Percentiles rank a stretch among this genome's conserved stretches.
Evolutionary conservation across 1,140 invertebrate genomes (phyloP).

Genomic region (Rhopalosiphum maidis): DNA sequence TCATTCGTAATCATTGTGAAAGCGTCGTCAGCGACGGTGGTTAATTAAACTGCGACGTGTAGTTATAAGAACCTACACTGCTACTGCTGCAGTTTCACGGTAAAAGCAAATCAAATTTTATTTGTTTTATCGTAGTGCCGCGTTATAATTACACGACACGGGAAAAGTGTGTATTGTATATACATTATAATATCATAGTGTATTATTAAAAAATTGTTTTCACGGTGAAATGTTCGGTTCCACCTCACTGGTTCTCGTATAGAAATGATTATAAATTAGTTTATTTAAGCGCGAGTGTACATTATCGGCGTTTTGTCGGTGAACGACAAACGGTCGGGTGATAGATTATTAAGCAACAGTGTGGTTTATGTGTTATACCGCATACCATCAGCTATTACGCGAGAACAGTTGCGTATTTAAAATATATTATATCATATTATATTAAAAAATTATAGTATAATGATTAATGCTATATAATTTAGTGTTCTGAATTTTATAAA

Average conservation of each 20-base stretch:
- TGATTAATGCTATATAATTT: not conserved
- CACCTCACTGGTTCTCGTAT: not conserved
- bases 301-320: not conserved
- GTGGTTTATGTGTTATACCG: not conserved
- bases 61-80: not conserved
- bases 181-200: not conserved
- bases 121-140: constrained; percentile 32
- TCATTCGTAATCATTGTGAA: constrained; percentile 41
- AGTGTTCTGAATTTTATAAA: not conserved
- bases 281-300: not conserved
- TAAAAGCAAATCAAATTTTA: constrained; percentile 54
- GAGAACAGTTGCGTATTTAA: not conserved
- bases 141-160: constrained; percentile 18
- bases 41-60: constrained; percentile 19
- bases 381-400: not conserved
- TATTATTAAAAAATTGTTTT: constrained; percentile 26
- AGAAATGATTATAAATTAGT: constrained; percentile 14
- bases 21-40: constrained; percentile 1
- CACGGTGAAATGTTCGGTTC: constrained; percentile 31
- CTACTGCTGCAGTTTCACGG: constrained; percentile 27
- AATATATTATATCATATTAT: not conserved
- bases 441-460: not conserved
- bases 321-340: not conserved
- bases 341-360: not conserved
- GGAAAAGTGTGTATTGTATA: not conserved